These are phyloP conservation scores for Euspilapteryx auroguttella DNA, from an alignment of 2,888 invertebrate genomes.

Conservation along the genomic window DNA sequence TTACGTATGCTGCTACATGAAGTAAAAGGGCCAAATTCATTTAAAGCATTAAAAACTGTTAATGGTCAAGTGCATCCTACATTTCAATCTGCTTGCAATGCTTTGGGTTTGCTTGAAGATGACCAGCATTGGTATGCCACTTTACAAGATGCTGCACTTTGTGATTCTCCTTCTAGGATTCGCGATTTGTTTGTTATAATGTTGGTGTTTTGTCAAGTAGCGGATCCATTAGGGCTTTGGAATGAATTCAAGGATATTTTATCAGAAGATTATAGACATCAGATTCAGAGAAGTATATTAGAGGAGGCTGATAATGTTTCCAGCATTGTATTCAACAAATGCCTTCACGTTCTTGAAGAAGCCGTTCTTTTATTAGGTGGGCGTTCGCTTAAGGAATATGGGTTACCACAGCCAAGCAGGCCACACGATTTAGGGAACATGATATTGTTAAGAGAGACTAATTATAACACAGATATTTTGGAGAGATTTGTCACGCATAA, in stretches of 20 bases:
- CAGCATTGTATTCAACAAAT: neutral
- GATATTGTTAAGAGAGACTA: slow-evolving; percentile 5
- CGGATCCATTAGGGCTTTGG: slow-evolving; percentile 11
- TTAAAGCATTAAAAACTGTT: slow-evolving; percentile 8
- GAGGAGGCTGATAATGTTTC: too few relatives aligned
- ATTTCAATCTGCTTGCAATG: slow-evolving; percentile 13
- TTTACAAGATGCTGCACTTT: slow-evolving; percentile 13
- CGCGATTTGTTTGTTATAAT: slow-evolving; percentile 10
- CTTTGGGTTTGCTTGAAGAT: slow-evolving; percentile 17
- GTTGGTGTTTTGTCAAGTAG: slow-evolving; percentile 10
- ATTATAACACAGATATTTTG: slow-evolving; percentile 10
- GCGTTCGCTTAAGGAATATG: neutral
- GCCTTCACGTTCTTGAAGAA: neutral
- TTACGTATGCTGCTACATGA: slow-evolving; percentile 8
- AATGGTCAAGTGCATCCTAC: slow-evolving; percentile 9
- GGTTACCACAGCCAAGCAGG: neutral
- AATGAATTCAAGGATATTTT: slow-evolving; percentile 11
- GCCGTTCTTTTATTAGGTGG: neutral
- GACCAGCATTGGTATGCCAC: slow-evolving; percentile 16
- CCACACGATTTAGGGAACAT: neutral
- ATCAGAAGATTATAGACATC: slow-evolving; percentile 8
- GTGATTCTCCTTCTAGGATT: slow-evolving; percentile 8
- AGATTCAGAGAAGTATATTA: slow-evolving; percentile 5
- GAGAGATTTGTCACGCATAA: slow-evolving; percentile 5
- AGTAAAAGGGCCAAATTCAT: slow-evolving; percentile 8